Base-by-base conservation (phyloP, 2,888 invertebrate genomes). In the Patella depressa region DNA sequence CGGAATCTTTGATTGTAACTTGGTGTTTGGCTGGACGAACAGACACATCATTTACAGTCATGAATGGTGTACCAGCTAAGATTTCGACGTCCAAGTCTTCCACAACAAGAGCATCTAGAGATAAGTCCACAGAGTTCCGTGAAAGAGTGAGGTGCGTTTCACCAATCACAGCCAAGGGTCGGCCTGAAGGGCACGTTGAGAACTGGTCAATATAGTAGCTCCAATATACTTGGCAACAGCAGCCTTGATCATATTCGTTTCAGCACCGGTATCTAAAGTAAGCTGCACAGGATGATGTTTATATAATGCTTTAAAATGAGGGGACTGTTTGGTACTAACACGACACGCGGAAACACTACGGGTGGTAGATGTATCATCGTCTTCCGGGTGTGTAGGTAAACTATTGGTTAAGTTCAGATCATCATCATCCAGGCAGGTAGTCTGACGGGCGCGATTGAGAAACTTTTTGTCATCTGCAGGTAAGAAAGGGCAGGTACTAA, bases 31-130 rank as follows among this genome's bases (percentile, higher is more conserved):
- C 75, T 14, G 81, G 78, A 14, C 79, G 74, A n/a, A 83, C 74
- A 9, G 57, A 29, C 17, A 83, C 77, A 53, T 81, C 83, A 75
- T 82, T 83, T 14, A 54, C 45, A 11, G 71, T 76, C 79, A 83
- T 79, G 71, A 80, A 81, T 2, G 82, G 82, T 7, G 74, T 76
- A 4, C 82, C 82, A 24, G 79, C 82, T 59, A 59, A n/a, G 5
- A 59, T n/a, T 34, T 81, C 80, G 9, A 76, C 77, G 74, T 82
- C 82, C 4, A 82, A 53, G 71, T 82, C 59, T 19, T 80, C 76
- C 3, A 84, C 81, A 11, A 81, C 83, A 15, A 81, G 73, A 15
- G 72, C 82, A 1, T 81, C 80, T 1, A 81, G 73, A 9, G 53
- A 19, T 11, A 79, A 55, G 7, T 11, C 45, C 12, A 11, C n/a